Conservation (phyloP, 2,888 invertebrate species). For the Neria commutata region DNA sequence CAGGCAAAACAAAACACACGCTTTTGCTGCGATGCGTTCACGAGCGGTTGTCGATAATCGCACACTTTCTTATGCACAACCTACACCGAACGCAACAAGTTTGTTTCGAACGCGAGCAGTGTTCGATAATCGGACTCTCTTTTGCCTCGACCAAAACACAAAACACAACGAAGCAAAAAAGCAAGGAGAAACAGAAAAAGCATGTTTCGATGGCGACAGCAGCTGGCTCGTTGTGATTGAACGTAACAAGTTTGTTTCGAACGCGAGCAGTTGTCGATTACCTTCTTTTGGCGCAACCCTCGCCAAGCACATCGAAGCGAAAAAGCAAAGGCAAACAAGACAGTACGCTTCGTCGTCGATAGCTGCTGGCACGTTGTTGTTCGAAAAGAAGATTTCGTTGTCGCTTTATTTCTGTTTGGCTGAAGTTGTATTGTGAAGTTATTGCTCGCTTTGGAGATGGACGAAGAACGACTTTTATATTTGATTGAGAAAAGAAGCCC, state of each 20-base stretch:
- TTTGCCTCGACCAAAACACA: too few relatives aligned
- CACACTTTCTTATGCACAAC: too few relatives aligned
- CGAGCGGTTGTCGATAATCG: too few relatives aligned
- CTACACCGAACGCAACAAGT: neutral
- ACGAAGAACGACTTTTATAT: neutral
- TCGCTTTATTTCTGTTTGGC: neutral
- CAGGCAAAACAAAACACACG: too few relatives aligned
- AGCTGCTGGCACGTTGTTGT: neutral
- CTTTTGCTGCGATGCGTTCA: too few relatives aligned
- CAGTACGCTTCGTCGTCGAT: neutral
- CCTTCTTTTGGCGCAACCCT: neutral
- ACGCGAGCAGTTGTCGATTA: neutral
- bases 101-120: too few relatives aligned
- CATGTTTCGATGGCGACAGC: neutral
- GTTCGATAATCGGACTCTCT: too few relatives aligned
- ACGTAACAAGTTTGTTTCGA: neutral
- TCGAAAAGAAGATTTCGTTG: neutral
- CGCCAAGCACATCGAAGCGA: neutral
- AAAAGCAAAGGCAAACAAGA: neutral
- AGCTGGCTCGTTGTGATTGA: neutral
- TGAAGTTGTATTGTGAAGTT: neutral
- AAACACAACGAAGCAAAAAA: neutral
- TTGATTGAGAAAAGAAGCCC: neutral
- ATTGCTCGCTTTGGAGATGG: neutral
- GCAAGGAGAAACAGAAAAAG: neutral